A percentile compares a stretch with the other conserved stretches of the same genome.
phyloP scores from a whole-genome alignment of 1,140 invertebrate species.

The Idris sp. region DNA sequence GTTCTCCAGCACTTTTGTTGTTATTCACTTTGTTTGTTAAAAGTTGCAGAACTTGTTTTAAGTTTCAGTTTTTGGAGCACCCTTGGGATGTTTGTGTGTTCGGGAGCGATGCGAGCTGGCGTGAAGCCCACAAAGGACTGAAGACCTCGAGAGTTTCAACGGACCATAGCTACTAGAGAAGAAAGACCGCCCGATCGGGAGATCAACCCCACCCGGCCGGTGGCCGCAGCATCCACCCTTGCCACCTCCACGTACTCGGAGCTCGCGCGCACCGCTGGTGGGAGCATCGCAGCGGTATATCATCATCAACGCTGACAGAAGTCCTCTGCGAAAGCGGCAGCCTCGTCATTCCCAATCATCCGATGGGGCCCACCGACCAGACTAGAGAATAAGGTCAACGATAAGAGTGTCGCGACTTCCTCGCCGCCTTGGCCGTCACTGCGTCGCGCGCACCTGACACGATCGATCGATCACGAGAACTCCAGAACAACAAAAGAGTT shows the following conservation, averaged over 20 bases:
- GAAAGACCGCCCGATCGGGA: slow-evolving; percentile 63
- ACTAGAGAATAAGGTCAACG: no score
- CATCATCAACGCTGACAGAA: slow-evolving; percentile 76
- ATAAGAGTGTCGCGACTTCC: no score
- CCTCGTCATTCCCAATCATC: slow-evolving; percentile 54
- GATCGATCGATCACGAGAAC: no score
- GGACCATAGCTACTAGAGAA: slow-evolving; percentile 37
- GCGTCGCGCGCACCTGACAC: no score
- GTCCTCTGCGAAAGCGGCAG: slow-evolving; percentile 52
- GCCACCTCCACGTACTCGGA: slow-evolving; percentile 41
- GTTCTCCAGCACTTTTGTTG: no score
- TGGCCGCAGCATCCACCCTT: slow-evolving; percentile 59
- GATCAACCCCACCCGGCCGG: slow-evolving; percentile 57
- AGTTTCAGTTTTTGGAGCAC: no score
- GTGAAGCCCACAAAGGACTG: slow-evolving; percentile 72
- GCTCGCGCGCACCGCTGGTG: slow-evolving; percentile 37
- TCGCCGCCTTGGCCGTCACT: no score
- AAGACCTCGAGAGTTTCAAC: slow-evolving; percentile 25
- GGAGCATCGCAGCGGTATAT: slow-evolving; percentile 72
- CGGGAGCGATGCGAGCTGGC: slow-evolving; percentile 66
- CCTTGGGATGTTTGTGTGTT: no score
- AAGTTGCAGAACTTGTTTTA: no score
- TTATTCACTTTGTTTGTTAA: no score
- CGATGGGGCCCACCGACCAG: no score
- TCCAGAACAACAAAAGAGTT: no score